Conservation (phyloP, 2,113 vertebrate genomes). For the Zootoca vivipara region DNA sequence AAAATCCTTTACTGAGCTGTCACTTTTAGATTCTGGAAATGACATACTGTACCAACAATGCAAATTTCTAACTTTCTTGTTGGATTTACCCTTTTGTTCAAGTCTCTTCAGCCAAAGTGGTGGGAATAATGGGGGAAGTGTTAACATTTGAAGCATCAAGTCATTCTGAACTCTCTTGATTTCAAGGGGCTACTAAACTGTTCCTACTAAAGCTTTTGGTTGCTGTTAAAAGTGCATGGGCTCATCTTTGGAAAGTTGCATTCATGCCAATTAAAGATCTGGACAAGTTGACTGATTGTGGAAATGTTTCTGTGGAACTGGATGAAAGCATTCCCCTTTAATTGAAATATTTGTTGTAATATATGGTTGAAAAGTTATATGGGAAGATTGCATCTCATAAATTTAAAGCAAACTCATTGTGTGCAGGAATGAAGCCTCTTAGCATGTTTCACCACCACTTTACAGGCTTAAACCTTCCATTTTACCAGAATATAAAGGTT, state of each 20-base stretch:
- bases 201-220: not conserved
- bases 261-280: not conserved
- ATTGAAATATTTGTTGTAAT: not conserved
- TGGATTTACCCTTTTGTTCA: not conserved
- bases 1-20: not conserved
- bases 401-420: not conserved
- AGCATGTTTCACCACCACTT: not conserved
- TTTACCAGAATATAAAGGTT: constrained; percentile 19
- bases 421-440: not conserved
- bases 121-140: not conserved
- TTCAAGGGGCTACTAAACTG: not conserved
- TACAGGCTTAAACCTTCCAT: not conserved
- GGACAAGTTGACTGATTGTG: not conserved
- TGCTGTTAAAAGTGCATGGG: not conserved
- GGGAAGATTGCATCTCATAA: not conserved
- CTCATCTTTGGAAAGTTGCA: not conserved
- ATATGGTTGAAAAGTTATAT: not conserved
- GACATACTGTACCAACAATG: not conserved
- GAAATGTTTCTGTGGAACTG: not conserved
- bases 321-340: not conserved
- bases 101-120: not conserved
- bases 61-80: not conserved
- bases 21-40: not conserved
- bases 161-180: not conserved
- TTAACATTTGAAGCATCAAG: not conserved